Percentiles rank a stretch among this genome's conserved stretches.
Evolutionary conservation across 2,888 invertebrate species (phyloP).

Genomic region (Zygogramma bicolorata): DNA sequence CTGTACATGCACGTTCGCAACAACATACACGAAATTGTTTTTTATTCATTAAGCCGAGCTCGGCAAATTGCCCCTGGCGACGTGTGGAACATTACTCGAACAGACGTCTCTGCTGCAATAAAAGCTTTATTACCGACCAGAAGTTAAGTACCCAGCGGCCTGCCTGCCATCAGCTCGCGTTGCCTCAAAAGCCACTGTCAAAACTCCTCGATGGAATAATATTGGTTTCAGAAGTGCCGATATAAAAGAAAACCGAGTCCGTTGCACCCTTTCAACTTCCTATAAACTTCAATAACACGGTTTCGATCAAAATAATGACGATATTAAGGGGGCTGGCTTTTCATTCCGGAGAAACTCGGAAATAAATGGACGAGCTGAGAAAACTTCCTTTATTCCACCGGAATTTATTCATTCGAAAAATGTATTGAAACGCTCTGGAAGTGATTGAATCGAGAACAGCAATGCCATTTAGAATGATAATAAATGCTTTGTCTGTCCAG

Average conservation of each 20-base stretch:
- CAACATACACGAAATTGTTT: constrained; percentile 13
- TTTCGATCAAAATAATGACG: constrained; percentile 41
- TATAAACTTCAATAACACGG: constrained; percentile 43
- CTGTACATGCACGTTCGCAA: background rate
- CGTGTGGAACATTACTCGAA: constrained; percentile 50
- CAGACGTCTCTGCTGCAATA: constrained; percentile 49
- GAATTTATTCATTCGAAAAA: constrained; percentile 27
- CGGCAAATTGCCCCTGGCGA: constrained; percentile 52
- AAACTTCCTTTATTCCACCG: constrained; percentile 27
- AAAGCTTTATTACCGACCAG: constrained; percentile 49
- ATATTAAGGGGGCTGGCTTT: constrained; percentile 38
- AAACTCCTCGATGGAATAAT: constrained; percentile 49
- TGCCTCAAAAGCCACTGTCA: constrained; percentile 45
- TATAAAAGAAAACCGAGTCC: constrained; percentile 43
- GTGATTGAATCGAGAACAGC: background rate
- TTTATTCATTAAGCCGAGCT: constrained; percentile 49
- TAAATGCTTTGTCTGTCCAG: too few relatives aligned
- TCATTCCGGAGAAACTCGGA: constrained; percentile 30
- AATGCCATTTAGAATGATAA: background rate
- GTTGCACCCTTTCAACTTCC: constrained; percentile 42
- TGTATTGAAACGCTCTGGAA: constrained; percentile 26
- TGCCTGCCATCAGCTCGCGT: constrained; percentile 44
- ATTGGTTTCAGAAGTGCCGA: constrained; percentile 46
- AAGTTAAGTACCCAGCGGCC: constrained; percentile 40
- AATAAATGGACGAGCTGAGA: constrained; percentile 28